Base-by-base conservation (phyloP, 2,113 vertebrate genomes). In the Mohoua ochrocephala region DNA sequence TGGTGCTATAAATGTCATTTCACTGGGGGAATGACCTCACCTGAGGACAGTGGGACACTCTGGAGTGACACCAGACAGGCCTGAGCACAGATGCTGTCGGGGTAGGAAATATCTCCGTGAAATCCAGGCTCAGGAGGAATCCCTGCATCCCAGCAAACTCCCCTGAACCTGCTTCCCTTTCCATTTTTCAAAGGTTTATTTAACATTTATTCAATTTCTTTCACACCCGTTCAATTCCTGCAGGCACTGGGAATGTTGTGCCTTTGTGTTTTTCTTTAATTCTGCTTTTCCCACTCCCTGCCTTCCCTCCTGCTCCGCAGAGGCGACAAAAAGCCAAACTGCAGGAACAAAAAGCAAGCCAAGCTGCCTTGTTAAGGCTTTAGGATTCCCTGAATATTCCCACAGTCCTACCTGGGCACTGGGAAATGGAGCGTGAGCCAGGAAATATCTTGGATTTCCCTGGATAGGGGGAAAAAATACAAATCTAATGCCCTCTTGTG, bases 401-500 rank as follows among this genome's bases (percentile, higher is more conserved):
- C 71, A 50, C 67, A 57, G 63, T 61, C 61, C 33, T 49, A 45
- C 75, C 70, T 41, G 82, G 71, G 50, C 41, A 20, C 1, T 23
- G 54, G 67, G 49, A 74, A 81, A 80, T 3, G 37, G 31, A 91
- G 8, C 2, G 4, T 31, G 45, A 59, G 9, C 7, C 8, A 65
- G 54, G 37, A 84, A 53, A 26, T 14, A 1, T 1, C 49, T 68
- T 11, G 70, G 57, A 61, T 73, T 80, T 69, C 37, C 83, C 28
- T 44, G 67, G 50, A 12, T 28, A 10, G 9, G 61, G 9, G 61
- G 67, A 71, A 84, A 89, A 85, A 91, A 20, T 59, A 93, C 37
- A 69, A 94, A 95, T 53, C 61, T 49, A 53, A 91, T 94, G 95
- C 95, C 95, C 94, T 92, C 94, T 96, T 57, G 94, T 95, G 95